phyloP scores from a whole-genome alignment of 2,888 invertebrate species.

The Cheilosia vulpina region DNA sequence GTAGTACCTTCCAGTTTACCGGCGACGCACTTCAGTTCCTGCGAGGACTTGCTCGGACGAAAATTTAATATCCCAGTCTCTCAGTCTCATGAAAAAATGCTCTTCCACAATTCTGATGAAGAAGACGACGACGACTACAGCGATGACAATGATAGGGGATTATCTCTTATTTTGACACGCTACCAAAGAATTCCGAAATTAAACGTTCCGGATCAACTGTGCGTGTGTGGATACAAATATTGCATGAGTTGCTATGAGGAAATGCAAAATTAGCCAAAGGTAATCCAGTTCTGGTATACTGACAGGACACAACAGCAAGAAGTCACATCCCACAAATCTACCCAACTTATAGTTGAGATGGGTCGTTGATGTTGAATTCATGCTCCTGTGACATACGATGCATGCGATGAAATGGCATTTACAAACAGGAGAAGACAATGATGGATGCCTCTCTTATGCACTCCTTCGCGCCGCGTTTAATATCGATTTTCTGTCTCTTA shows the following conservation, averaged over 20 bases:
- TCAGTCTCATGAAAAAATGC: neutral
- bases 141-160: constrained; percentile 51
- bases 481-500: constrained; percentile 25
- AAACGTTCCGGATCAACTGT: constrained; percentile 12
- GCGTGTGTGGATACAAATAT: constrained; percentile 22
- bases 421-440: neutral
- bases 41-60: constrained; percentile 11
- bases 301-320: constrained; percentile 6
- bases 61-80: constrained; percentile 60
- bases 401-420: constrained; percentile 24
- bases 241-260: constrained; percentile 8
- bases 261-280: constrained; percentile 36
- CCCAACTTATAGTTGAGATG: no score
- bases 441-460: no score
- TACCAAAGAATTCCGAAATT: constrained; percentile 36
- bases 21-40: neutral
- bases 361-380: constrained; percentile 36
- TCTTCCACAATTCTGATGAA: neutral
- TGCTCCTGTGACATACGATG: constrained; percentile 5
- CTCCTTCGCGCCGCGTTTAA: no score
- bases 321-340: constrained; percentile 19
- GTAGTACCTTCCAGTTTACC: neutral
- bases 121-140: neutral
- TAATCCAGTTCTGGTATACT: constrained; percentile 18
- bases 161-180: constrained; percentile 60